These are phyloP conservation scores for Hipposideros larvatus DNA, from an alignment of 2,797 vertebrate genomes.

Conservation along the genomic window DNA sequence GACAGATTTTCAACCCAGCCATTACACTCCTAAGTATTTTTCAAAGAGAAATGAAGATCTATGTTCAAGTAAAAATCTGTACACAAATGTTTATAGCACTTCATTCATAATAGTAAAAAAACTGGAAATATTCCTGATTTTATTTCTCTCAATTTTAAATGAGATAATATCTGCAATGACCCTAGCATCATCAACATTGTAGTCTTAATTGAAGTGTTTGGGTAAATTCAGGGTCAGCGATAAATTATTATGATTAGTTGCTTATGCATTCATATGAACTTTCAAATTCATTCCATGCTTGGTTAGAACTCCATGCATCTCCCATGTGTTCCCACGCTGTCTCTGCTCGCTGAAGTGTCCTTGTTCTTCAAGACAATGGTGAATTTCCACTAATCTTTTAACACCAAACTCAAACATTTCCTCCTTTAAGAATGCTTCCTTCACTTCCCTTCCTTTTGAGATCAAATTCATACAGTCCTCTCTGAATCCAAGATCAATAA, in stretches of 20 bases:
- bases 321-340: rapidly evolving
- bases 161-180: background rate
- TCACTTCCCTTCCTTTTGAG: background rate
- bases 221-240: background rate
- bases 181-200: background rate
- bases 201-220: background rate
- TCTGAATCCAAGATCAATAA: too few relatives aligned
- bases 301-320: background rate
- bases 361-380: background rate
- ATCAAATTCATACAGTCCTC: too few relatives aligned
- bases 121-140: background rate
- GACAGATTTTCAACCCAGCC: background rate
- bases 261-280: background rate
- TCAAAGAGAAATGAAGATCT: background rate
- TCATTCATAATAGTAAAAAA: background rate
- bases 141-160: background rate
- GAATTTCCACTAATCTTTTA: background rate
- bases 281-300: background rate
- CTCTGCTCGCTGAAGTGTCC: background rate
- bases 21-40: background rate
- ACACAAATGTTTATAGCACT: background rate
- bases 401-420: background rate
- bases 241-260: background rate
- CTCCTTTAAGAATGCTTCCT: background rate
- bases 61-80: background rate